phyloP scores from a whole-genome alignment of 2,888 invertebrate species.

The Lucinisca nassula region DNA sequence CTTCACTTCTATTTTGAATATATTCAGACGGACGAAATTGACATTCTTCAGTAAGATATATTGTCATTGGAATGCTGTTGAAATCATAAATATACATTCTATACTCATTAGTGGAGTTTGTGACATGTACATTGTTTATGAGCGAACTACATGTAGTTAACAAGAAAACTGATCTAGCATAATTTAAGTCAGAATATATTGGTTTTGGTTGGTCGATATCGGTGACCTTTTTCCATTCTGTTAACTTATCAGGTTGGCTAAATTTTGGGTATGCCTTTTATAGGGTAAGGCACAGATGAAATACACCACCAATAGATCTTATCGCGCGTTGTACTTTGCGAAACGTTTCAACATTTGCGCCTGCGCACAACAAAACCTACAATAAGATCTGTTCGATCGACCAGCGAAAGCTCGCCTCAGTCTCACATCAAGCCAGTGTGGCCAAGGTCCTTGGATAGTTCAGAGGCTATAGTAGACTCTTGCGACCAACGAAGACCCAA shows the following conservation, averaged over 20 bases:
- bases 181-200: background rate
- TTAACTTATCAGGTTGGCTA: slow-evolving; percentile 24
- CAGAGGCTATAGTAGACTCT: no score
- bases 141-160: background rate
- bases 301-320: background rate
- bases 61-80: background rate
- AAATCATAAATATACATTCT: background rate
- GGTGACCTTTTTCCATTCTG: background rate
- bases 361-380: no score
- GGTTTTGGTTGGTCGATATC: background rate
- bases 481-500: no score
- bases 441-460: no score
- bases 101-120: background rate
- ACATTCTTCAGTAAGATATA: background rate
- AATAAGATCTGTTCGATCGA: no score
- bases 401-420: no score
- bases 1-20: no score
- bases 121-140: slow-evolving; percentile 4
- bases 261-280: slow-evolving; percentile 21
- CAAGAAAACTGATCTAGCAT: background rate
- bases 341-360: background rate
- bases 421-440: no score
- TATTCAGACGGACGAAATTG: no score
- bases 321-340: background rate
- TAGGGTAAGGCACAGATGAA: background rate